Evolutionary conservation across 2,113 vertebrate species (phyloP), one percentile per base, ranked within the genome.

Genomic region (Genyomyrus donnyi): DNA sequence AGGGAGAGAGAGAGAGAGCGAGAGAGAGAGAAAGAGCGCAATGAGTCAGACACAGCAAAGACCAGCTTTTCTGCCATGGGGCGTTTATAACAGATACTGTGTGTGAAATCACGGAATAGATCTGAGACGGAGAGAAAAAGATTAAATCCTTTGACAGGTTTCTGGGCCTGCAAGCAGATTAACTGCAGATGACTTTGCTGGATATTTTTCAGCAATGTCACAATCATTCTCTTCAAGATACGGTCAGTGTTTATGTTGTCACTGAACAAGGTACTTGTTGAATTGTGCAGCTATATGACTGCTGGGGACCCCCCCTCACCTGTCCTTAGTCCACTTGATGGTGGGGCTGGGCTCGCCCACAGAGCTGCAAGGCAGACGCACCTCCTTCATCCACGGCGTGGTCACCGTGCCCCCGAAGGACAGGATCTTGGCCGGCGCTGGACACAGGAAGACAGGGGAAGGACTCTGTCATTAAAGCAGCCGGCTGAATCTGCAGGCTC

Each of bases 251-350:
- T 80, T 42, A 19, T 42, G 35, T 80, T 19, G 70, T 35, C 35
- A 42, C 21, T 48, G 0, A 21, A 46, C 42, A 21, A 9, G 80
- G 3, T 50, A 19, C 9, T 24, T 3, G n/a, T 3, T 70, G 62
- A 31, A 70, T 5, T 4, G 62, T 70, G 62, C n/a, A 70, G 62
- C 27, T 27, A 1, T 13, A 31, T 70, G 4, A 70, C 21, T 3
- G 53, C 3, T 24, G 48, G 52, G 48, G 2, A 45, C 13, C 4
- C n/a, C 21, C 7, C 91, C 21, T 88, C 35, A 98, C 98, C 98
- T 99, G 97, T 99, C 98, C 96, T 99, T 99, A 91, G 98, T 99
- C 98, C 98, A 99, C 91, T 99, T 99, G 90, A 99, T 97, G 35
- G 97, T 97, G 0, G 98, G 98, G 31, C 95, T 96, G 0, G 98